Base-by-base conservation (phyloP, 2,888 invertebrate species). In the Amphiduros pacificus region DNA sequence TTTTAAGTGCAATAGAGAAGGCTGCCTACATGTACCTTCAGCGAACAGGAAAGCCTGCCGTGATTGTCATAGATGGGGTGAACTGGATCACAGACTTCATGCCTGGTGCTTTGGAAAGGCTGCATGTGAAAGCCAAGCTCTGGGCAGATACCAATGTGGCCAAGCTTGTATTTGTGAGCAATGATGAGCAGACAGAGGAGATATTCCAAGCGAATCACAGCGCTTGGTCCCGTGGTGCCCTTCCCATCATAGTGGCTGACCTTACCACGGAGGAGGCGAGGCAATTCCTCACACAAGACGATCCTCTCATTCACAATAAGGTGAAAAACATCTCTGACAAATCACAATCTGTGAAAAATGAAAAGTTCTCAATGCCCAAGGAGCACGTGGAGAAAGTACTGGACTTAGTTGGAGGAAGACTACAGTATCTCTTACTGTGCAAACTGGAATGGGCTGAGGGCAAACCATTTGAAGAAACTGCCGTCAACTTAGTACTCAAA, bases 101-200 rank as follows among this genome's bases (percentile, higher is more conserved):
- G 59, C 67, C 67, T 17, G 59, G 52, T 24, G 62, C 68, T 2
- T n/a, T 70, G 24, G 28, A 32, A 14, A 2, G 57, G 27, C 53
- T 36, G 11, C 66, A 70, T 55, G 60, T 63, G 27, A 70, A 70
- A 51, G 70, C 70, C 20, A 70, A 68, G 53, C 51, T 70, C 11
- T 70, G 69, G 70, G 66, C 69, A 9, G 69, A 71, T 50, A 56
- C 66, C 29, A 66, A 68, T 52, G 63, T 67, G 9, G 64, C 52
- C 28, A 71, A 70, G 53, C 41, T 71, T 20, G 52, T 70, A 2
- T 68, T 70, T 51, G 62, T 70, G 28, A 61, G 59, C 48, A 64
- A 66, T 49, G 66, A 64, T 40, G 67, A 66, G 53, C 28, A 48
- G 11, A 61, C 60, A 1, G 64, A 56, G n/a, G 24, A 40, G n/a